Base-by-base conservation (phyloP, 2,797 vertebrate genomes). In the Capromys pilorides region DNA sequence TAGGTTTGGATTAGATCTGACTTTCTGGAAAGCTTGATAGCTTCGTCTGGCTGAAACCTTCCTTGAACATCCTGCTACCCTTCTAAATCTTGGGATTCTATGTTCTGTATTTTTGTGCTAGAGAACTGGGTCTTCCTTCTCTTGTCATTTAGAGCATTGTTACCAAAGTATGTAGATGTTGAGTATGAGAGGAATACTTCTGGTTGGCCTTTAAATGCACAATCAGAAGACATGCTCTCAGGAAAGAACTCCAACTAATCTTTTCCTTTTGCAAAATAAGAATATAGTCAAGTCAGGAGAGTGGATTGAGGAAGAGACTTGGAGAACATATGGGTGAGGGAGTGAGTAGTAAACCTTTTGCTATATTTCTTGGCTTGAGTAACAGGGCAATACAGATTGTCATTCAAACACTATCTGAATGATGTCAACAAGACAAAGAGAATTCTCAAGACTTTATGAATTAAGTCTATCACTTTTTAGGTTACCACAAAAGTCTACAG, bases 201-300 rank as follows among this genome's bases (percentile, higher is more conserved):
- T 24, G 22, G 61, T 45, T 14, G 80, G 31, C 5, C 21, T 78
- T 81, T 71, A 36, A 9, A 41, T 26, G 66, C 11, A 77, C 31
- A 41, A 22, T 49, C n/a, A 86, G 51, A 86, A 77, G 28, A 41
- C 16, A 61, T n/a, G 24, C 18, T 45, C 28, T 21, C 21, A n/a
- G 26, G 75, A 75, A 89, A 80, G 61, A 81, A 81, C 33, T 0
- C 0, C 28, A 5, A 5, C 73, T 78, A 9, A 79, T 45, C 41
- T 61, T 86, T 90, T 45, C 36, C 84, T 87, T 93, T 88, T 49
- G 3, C n/a, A 83, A 94, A 87, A 22, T 77, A 22, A 4, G 31
- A 39, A 66, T 16, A 26, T 51, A 6, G 33, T 83, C 41, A 31
- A 79, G 62, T 88, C 21, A 94, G 31, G 67, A 88, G 7, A 71